A percentile compares a stretch with the other conserved stretches of the same genome.
These are phyloP conservation scores for Mesembrinibis cayennensis DNA, from an alignment of 2,113 vertebrate species.

Conservation along the genomic window DNA sequence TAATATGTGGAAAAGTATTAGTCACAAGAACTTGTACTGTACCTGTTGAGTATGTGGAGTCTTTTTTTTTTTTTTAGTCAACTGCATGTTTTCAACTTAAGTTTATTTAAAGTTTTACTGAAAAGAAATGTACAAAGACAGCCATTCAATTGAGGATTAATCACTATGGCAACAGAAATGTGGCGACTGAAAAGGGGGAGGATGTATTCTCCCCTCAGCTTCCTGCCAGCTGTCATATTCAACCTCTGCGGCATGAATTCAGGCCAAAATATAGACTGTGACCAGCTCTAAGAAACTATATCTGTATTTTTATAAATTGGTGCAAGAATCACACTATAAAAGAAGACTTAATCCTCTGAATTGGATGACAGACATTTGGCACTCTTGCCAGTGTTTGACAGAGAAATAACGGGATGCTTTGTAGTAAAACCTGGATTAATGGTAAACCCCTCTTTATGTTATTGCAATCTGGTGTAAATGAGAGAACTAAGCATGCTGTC, in stretches of 20 bases:
- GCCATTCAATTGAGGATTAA: conserved; percentile 81
- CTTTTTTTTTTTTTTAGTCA: conserved; percentile 47
- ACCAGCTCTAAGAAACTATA: conserved; percentile 79
- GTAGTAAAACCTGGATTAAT: conserved; percentile 84
- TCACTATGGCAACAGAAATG: conserved; percentile 77
- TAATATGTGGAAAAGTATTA: conserved; percentile 40
- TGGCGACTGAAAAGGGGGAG: conserved; percentile 74
- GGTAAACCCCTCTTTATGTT: conserved; percentile 81
- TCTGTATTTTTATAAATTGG: conserved; percentile 83
- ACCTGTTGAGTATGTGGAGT: conserved; percentile 54
- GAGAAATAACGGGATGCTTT: conserved; percentile 79
- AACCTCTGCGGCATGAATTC: conserved; percentile 72
- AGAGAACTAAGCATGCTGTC: conserved; percentile 74
- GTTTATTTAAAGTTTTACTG: conserved; percentile 78
- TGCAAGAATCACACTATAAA: conserved; percentile 79
- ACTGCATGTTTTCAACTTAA: conserved; percentile 72
- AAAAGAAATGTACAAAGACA: conserved; percentile 82
- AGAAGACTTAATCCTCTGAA: conserved; percentile 80
- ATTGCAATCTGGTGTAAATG: conserved; percentile 79
- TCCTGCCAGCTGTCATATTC: conserved; percentile 84
- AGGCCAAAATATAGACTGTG: conserved; percentile 78
- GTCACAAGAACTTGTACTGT: conserved; percentile 51
- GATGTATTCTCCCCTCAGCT: conserved; percentile 75
- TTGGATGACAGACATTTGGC: conserved; percentile 82
- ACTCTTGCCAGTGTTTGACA: conserved; percentile 74